phyloP scores from a whole-genome alignment of 37 sponge, comb jelly and placozoan species.

The Axinella damicornis region DNA sequence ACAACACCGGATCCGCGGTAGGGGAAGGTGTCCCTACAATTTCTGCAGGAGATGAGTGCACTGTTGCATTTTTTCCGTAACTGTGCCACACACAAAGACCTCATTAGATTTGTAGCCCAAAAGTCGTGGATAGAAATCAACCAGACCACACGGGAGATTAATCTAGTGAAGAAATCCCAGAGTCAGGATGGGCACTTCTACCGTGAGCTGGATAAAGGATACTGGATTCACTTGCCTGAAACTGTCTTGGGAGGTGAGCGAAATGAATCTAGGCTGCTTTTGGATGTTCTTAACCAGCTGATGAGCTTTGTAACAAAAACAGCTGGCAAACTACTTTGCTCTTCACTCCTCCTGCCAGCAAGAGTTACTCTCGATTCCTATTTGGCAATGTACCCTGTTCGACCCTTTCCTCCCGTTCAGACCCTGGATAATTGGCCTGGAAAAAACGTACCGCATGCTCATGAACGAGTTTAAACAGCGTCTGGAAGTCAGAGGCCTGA shows the following conservation, averaged over 20 bases:
- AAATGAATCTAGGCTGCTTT: slow-evolving; percentile 23
- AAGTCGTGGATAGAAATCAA: slow-evolving; percentile 32
- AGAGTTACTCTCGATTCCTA: no score
- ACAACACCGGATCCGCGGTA: neutral
- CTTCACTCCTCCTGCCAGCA: slow-evolving; percentile 24
- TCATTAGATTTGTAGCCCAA: slow-evolving; percentile 11
- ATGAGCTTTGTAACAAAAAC: slow-evolving; percentile 18
- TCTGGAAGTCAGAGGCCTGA: no score
- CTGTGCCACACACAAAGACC: slow-evolving; percentile 31
- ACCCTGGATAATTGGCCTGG: no score
- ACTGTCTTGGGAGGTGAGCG: neutral
- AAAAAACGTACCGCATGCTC: no score
- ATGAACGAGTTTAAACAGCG: no score
- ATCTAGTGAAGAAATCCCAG: neutral
- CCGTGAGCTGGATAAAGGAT: slow-evolving; percentile 27
- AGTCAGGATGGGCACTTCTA: slow-evolving; percentile 15
- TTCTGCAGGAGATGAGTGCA: slow-evolving; percentile 18
- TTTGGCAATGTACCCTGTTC: no score
- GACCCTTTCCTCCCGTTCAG: no score
- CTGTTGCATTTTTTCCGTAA: slow-evolving; percentile 48
- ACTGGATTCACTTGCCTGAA: slow-evolving; percentile 33
- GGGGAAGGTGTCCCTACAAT: neutral
- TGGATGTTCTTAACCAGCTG: slow-evolving; percentile 44
- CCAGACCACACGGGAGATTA: slow-evolving; percentile 27
- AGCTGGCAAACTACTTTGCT: slow-evolving; percentile 8